Percentiles rank a stretch among this genome's conserved stretches.
Evolutionary conservation across 2,888 invertebrate genomes (phyloP).

Genomic region (Drosophila emarginata): DNA sequence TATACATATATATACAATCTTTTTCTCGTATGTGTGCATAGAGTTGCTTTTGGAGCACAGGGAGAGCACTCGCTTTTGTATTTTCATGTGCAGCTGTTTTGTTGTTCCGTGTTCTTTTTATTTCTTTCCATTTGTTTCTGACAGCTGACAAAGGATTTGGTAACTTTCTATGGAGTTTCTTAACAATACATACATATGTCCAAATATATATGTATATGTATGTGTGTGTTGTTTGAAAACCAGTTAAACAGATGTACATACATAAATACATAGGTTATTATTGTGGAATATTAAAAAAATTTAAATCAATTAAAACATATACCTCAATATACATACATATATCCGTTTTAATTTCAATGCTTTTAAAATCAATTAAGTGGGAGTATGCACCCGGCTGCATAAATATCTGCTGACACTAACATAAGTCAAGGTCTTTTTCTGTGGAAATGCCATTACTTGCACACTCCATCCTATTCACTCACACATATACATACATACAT

Average conservation of each 20-base stretch:
- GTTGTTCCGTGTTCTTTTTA: neutral
- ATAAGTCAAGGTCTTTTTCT: slow-evolving; percentile 34
- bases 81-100: neutral
- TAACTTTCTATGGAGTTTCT: slow-evolving; percentile 1
- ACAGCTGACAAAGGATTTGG: slow-evolving; percentile 3
- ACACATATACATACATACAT: neutral
- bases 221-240: neutral
- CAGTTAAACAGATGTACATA: neutral
- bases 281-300: neutral
- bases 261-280: neutral
- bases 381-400: slow-evolving; percentile 13
- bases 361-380: neutral
- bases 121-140: slow-evolving; percentile 9
- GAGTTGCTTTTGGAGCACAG: neutral
- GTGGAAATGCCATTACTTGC: slow-evolving; percentile 35
- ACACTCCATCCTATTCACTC: slow-evolving; percentile 19
- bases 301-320: neutral
- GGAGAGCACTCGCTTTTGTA: neutral
- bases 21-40: neutral
- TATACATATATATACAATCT: neutral
- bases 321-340: neutral
- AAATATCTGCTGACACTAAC: slow-evolving; percentile 31
- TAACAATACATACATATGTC: neutral
- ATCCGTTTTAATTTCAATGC: neutral
- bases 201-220: neutral